Percentiles rank a stretch among this genome's conserved stretches.
phyloP scores from a whole-genome alignment of 2,797 vertebrate genomes.

The Intellagama lesueurii region DNA sequence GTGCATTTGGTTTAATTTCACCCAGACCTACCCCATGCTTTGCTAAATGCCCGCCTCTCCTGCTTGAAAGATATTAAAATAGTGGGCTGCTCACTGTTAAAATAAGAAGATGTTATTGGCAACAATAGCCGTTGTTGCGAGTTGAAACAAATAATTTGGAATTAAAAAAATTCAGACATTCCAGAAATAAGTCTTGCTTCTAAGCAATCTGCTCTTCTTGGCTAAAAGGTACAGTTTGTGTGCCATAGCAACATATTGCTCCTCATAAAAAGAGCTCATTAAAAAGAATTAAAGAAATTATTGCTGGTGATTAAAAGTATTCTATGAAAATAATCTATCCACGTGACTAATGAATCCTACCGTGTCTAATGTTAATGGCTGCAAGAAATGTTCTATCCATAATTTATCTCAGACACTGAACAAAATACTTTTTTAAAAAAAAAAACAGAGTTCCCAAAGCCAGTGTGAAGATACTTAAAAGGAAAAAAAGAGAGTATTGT shows the following conservation, averaged over 20 bases:
- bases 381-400: not conserved
- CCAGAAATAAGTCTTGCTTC: conserved; percentile 38
- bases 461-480: not conserved
- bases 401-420: no score
- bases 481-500: not conserved
- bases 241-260: conserved; percentile 68
- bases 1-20: not conserved
- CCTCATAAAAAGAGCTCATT: conserved; percentile 66
- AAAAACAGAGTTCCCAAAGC: no score
- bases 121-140: conserved; percentile 34
- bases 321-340: conserved; percentile 48
- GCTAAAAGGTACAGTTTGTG: conserved; percentile 61
- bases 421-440: no score
- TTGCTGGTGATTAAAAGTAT: conserved; percentile 58
- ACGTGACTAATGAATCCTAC: conserved; percentile 39
- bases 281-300: conserved; percentile 58
- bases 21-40: no score
- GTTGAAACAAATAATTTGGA: conserved; percentile 51
- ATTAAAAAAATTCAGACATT: conserved; percentile 56
- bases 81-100: not conserved
- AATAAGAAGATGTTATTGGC: conserved; percentile 35
- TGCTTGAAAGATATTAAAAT: conserved; percentile 26
- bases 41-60: conserved; percentile 6
- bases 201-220: conserved; percentile 68
- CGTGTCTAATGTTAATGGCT: conserved; percentile 33